Evolutionary conservation across 2,113 vertebrate species (phyloP).

Genomic region (Thunnus maccoyii): DNA sequence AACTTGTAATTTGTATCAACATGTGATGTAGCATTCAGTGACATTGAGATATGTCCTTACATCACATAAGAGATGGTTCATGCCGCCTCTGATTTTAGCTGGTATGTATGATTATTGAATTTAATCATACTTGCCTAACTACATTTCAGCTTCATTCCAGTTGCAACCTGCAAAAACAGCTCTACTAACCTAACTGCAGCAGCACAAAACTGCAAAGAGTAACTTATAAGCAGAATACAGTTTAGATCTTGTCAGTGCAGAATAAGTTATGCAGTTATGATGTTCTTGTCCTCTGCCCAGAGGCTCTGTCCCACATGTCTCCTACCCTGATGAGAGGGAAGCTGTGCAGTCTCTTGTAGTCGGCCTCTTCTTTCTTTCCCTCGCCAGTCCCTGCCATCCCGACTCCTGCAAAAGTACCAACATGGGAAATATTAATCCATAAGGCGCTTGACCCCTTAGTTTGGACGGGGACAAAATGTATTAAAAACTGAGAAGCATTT

Average conservation of each 20-base stretch:
- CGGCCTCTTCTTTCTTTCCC: constrained; percentile 94
- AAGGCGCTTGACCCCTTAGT: no score
- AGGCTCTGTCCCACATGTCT: background rate
- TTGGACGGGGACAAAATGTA: no score
- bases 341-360: constrained; percentile 94
- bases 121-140: no score
- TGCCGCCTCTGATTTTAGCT: no score
- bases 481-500: background rate
- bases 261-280: background rate
- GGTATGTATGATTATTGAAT: no score
- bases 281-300: background rate
- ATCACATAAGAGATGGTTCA: no score
- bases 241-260: background rate
- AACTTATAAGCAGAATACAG: no score
- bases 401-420: constrained; percentile 60
- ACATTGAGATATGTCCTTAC: no score
- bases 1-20: no score
- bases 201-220: background rate
- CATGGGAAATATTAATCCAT: no score
- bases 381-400: constrained; percentile 92
- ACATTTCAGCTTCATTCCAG: background rate
- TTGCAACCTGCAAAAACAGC: background rate
- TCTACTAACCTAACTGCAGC: background rate
- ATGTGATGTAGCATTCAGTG: no score
- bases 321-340: constrained; percentile 96